These are phyloP conservation scores for Poecilia velifera DNA, from an alignment of 2,797 vertebrate genomes.

Conservation along the genomic window DNA sequence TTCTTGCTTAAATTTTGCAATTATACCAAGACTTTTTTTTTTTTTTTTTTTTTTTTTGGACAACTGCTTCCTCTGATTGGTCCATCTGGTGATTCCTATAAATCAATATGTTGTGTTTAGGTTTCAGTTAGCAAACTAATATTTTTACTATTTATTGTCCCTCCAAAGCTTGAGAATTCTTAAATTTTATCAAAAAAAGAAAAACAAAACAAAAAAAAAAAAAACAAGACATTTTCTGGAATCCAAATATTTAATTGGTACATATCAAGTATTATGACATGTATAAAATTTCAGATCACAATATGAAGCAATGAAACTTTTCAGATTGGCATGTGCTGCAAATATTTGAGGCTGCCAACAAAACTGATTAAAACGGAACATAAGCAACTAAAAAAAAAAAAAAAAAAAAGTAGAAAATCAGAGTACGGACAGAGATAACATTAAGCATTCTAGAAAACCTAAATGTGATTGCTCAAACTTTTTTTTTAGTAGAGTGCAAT, in stretches of 20 bases:
- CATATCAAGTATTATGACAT: conserved; percentile 95
- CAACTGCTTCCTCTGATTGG: not conserved
- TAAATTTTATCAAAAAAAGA: not conserved
- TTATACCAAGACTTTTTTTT: too few relatives aligned
- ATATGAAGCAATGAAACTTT: conserved; percentile 93
- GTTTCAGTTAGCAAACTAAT: not conserved
- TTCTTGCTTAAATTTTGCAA: not conserved
- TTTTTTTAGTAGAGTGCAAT: conserved; percentile 85
- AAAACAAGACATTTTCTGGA: conserved; percentile 76
- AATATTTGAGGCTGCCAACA: conserved; percentile 83
- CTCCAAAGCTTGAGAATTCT: too few relatives aligned
- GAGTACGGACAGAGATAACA: conserved; percentile 69
- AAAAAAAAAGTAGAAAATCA: conserved; percentile 89
- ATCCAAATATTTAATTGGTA: conserved; percentile 99
- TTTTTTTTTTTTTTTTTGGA: not conserved
- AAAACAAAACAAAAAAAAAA: conserved; percentile 8
- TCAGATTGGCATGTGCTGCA: conserved; percentile 81
- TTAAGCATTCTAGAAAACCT: conserved; percentile 82
- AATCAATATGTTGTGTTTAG: not conserved
- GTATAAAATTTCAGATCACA: conserved; percentile 99
- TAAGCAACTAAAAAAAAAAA: conserved; percentile 86
- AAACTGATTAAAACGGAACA: conserved; percentile 85
- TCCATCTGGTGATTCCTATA: not conserved
- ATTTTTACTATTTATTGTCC: not conserved
- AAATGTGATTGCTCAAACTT: conserved; percentile 72